These are phyloP conservation scores for Myrmecobius fasciatus DNA, from an alignment of 2,113 vertebrate species.

Conservation along the genomic window DNA sequence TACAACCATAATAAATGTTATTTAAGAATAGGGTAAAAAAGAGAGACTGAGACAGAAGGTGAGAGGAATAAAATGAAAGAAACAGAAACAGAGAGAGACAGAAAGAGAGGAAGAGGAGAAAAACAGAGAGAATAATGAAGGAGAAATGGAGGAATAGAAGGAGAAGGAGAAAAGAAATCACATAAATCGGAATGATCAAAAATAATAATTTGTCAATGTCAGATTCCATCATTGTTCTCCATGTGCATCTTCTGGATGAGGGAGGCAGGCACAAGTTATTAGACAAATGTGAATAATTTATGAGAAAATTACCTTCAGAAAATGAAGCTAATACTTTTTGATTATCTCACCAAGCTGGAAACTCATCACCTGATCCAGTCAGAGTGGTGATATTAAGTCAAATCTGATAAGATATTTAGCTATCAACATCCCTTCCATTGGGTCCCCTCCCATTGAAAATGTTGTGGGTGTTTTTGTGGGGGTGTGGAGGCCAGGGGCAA, in stretches of 20 bases:
- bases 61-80: neutral
- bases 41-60: neutral
- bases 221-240: slow-evolving; percentile 55
- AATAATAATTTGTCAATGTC: slow-evolving; percentile 78
- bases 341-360: slow-evolving; percentile 55
- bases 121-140: slow-evolving; percentile 5
- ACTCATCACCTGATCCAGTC: slow-evolving; percentile 17
- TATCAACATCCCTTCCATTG: slow-evolving; percentile 2
- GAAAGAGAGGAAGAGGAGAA: slow-evolving; percentile 16
- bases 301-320: slow-evolving; percentile 77
- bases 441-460: neutral
- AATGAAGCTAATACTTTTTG: slow-evolving; percentile 77
- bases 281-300: slow-evolving; percentile 77
- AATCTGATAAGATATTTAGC: slow-evolving; percentile 18
- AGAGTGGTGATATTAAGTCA: slow-evolving; percentile 65
- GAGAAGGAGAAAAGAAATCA: slow-evolving; percentile 51
- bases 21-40: slow-evolving; percentile 73
- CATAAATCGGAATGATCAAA: slow-evolving; percentile 77
- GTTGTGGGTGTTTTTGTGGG: neutral
- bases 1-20: slow-evolving; percentile 78
- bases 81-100: neutral
- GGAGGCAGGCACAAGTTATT: slow-evolving; percentile 71
- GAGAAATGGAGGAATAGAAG: slow-evolving; percentile 10
- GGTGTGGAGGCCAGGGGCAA: neutral
- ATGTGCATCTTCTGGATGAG: slow-evolving; percentile 52